Evolutionary conservation across 1,140 invertebrate genomes (phyloP).

Genomic region (Dufourea novaeangliae): DNA sequence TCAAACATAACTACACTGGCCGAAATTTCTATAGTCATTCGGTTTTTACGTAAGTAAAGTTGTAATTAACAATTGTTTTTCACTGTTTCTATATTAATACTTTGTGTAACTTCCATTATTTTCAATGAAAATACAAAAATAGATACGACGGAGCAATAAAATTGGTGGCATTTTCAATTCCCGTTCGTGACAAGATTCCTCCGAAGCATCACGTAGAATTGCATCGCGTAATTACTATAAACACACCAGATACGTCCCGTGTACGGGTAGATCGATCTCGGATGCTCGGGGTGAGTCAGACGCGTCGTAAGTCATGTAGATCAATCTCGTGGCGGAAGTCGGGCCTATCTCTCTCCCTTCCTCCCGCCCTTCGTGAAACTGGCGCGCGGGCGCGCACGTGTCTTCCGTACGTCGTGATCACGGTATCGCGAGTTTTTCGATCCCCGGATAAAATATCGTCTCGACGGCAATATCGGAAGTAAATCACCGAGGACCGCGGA

Average conservation of each 20-base stretch:
- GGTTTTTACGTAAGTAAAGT: too few relatives aligned
- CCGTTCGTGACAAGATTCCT: background rate
- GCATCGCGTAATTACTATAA: slow-evolving; percentile 24
- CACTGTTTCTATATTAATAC: too few relatives aligned
- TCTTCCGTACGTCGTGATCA: slow-evolving; percentile 40
- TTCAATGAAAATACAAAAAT: too few relatives aligned
- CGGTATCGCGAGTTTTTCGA: slow-evolving; percentile 60
- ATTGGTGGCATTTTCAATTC: too few relatives aligned
- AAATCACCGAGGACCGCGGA: slow-evolving; percentile 62
- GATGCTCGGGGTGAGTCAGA: slow-evolving; percentile 47
- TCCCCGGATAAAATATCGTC: slow-evolving; percentile 62
- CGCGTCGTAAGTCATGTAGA: slow-evolving; percentile 57
- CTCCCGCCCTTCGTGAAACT: too few relatives aligned
- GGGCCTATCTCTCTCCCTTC: background rate
- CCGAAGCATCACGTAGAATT: background rate
- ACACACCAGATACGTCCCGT: background rate
- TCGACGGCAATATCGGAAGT: slow-evolving; percentile 65
- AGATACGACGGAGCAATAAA: too few relatives aligned
- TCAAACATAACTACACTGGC: too few relatives aligned
- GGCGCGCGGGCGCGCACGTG: background rate
- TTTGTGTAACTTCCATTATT: too few relatives aligned
- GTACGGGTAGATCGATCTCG: slow-evolving; percentile 2
- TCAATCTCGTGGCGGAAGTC: slow-evolving; percentile 52
- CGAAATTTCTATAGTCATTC: too few relatives aligned
- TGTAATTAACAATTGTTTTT: too few relatives aligned